A percentile compares a stretch with the other conserved stretches of the same genome.
Evolutionary conservation across 2,797 vertebrate species (phyloP).

Genomic region (Amniataba percoides): DNA sequence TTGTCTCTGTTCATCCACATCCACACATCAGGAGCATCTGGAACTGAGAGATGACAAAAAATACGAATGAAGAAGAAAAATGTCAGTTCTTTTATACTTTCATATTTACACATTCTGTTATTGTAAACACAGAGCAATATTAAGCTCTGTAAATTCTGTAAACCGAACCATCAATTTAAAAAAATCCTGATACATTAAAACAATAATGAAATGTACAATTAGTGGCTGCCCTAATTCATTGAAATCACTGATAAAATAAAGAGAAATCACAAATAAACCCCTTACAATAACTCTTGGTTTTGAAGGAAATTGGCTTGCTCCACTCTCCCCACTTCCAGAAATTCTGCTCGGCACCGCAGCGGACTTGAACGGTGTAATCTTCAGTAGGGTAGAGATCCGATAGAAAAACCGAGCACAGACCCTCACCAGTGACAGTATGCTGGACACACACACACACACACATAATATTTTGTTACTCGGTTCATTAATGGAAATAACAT

Average conservation of each 20-base stretch:
- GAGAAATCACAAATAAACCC: neutral
- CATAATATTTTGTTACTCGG: slow-evolving; percentile 21
- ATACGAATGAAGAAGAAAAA: neutral
- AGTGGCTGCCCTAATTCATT: neutral
- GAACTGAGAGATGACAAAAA: slow-evolving; percentile 65
- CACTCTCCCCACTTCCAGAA: slow-evolving; percentile 87
- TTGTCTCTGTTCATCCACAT: slow-evolving; percentile 74
- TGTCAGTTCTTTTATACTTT: neutral
- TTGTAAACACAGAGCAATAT: neutral
- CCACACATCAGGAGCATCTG: slow-evolving; percentile 84
- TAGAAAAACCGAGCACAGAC: slow-evolving; percentile 68
- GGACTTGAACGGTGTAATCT: slow-evolving; percentile 69
- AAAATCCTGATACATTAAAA: neutral
- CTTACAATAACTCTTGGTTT: slow-evolving; percentile 79
- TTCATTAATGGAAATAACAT: neutral
- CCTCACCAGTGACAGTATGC: slow-evolving; percentile 75
- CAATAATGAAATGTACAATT: neutral
- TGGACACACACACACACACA: slow-evolving; percentile 53
- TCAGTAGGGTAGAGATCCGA: slow-evolving; percentile 74
- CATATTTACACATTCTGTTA: neutral
- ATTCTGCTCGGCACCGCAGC: slow-evolving; percentile 77
- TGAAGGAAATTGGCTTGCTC: slow-evolving; percentile 73
- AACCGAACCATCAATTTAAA: neutral
- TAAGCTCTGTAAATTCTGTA: too few relatives aligned
- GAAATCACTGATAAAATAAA: neutral